Evolutionary conservation across 2,113 vertebrate genomes (phyloP), one percentile per base, ranked within the genome.

Genomic region (Bungarus multicinctus): DNA sequence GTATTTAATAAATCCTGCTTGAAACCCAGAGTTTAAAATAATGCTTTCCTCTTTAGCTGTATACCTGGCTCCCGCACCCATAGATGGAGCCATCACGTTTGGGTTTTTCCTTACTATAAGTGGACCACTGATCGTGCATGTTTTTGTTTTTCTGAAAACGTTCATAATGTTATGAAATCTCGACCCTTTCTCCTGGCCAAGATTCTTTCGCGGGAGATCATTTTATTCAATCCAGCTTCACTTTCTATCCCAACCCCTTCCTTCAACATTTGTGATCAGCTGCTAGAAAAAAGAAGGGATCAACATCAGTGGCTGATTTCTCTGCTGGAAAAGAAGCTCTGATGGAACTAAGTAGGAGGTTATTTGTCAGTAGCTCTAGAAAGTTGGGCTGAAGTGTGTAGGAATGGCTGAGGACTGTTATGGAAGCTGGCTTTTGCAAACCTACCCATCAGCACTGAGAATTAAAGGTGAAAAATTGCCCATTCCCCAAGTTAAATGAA

Each of bases 111-210:
- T 81, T 81, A 74, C n/a, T 34, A 74, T n/a, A 7, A 74, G 9
- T 30, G 22, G 3, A 27, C 23, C 10, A 50, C 85, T 50, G 39
- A 30, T 27, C 30, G 12, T 22, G 12, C 25, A 27, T 89, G 88
- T 45, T 57, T 85, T n/a, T 89, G 58, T 92, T 89, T 91, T 81
- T 81, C 91, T 60, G 22, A 52, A 60, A 92, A 92, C 22, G 53
- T 89, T 69, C 39, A 25, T 12, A 47, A n/a, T 39, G 88, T 90
- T 90, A 85, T 81, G 92, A 90, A 93, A 86, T 81, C 89, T 27
- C 55, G 89, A 64, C 60, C 74, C 55, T 50, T 64, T 64, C 55
- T 64, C 45, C n/a, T n/a, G 55, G 92, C 81, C 88, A 90, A 90
- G 34, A 93, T 85, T 86, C 54, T 60, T 85, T 47, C 45, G 53